Evolutionary conservation across 2,888 invertebrate species (phyloP), one percentile per base, ranked within the genome.

Genomic region (Chouioia cunea): DNA sequence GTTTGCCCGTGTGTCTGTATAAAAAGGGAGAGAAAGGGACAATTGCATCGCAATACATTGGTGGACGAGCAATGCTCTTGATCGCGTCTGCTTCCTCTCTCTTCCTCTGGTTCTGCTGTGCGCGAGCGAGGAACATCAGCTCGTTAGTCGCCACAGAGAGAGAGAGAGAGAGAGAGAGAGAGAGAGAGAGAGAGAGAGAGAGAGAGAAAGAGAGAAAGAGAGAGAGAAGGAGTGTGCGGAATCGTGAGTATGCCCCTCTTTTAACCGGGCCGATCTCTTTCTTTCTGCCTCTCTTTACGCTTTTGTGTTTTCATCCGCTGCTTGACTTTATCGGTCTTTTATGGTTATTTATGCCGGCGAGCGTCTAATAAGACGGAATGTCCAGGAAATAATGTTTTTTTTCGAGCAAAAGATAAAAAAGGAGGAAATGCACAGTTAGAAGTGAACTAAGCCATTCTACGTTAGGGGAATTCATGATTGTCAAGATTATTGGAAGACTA

Each of bases 71-170:
- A 36, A 36, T 36, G 36, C 36, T 36, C 36, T 36, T 36, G 36
- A 52, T 18, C 53, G 18, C 36, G 36, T 36, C 36, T 36, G 36
- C 36, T 36, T 36, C 36, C 36, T 36, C 36, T 36, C 36, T 36
- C 36, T 12, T 36, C 12, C 36, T 36, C 36, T 36, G 36, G 6
- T 36, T 36, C 36, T 36, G 36, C 36, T 36, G 10, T 36, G 6
- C 74, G 73, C 76, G 66, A 73, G 73, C 75, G 70, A 54, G 54
- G 60, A 47, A 65, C 70, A 75, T 71, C 74, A 74, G 77, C 75
- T 78, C 77, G 78, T 78, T 78, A 78, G 74, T 75, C 73, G 70
- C 71, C 62, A 66, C 47, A n/a, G 50, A 2, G 36, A 27, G 27
- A 27, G 27, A 27, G 27, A 27, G 27, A 27, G 27, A 27, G 27